Base-by-base conservation (phyloP, 92 coral and sea anemone genomes). In the Galaxea fascicularis region DNA sequence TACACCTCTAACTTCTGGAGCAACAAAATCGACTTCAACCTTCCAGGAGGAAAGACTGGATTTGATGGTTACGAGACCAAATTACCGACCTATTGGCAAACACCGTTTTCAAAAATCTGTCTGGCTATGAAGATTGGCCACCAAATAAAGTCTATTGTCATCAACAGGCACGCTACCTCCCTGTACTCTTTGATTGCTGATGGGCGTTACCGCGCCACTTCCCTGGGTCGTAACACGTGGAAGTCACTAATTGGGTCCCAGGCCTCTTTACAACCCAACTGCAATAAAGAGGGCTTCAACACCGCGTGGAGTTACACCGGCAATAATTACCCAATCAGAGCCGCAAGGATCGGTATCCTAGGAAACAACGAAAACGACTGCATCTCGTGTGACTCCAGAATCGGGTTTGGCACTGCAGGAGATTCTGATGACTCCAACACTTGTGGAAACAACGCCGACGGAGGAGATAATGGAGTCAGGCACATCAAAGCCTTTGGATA, bases 381-480 rank as follows among this genome's bases (percentile, higher is more conserved):
- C n/a, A 35, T 35, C 2, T 2, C 41, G 41, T 35, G 41, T 35
- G 41, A 35, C 41, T 35, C 41, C 41, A 35, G 1, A 8, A 17
- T 84, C 67, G 88, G 88, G 25, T 84, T 84, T 65, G 88, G 88
- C 5, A 84, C 82, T 0, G 82, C 74, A 25, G 88, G 88, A 9
- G 12, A 1, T 0, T 17, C 22, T 2, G 74, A 70, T 44, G 29
- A 41, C 54, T 44, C 74, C 27, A 70, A 70, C 29, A 44, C 74
- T 10, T 70, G 74, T 70, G 74, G 74, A 0, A 70, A 70, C 74
- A 16, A 70, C 52, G 74, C 74, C 29, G 9, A 70, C 26, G 0
- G 0, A 4, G 54, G 28, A 11, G 74, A 70, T 44, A 41, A n/a
- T 70, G 74, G 74, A 39, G 74, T 35, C 74, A 70, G 39, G 74